These are phyloP conservation scores for Nylanderia fulva DNA, from an alignment of 1,140 invertebrate genomes.

Conservation along the genomic window DNA sequence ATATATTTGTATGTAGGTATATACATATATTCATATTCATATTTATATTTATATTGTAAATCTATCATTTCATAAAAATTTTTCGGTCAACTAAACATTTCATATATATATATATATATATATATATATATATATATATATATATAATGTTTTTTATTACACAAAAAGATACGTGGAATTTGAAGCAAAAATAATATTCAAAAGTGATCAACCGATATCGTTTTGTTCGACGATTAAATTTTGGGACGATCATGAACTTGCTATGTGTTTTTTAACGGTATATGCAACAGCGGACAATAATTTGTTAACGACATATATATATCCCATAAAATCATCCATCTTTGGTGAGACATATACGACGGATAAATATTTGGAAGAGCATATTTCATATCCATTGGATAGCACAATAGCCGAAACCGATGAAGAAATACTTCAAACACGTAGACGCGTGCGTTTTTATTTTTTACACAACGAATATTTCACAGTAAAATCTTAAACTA, in stretches of 20 bases:
- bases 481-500: background rate
- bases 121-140: background rate
- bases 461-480: background rate
- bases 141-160: background rate
- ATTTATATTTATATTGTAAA: too few species aligned
- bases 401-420: background rate
- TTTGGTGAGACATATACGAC: background rate
- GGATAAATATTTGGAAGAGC: background rate
- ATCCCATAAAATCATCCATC: background rate
- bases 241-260: background rate
- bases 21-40: too few species aligned
- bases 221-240: constrained; percentile 37
- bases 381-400: background rate
- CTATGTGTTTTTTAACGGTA: constrained; percentile 20
- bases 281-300: constrained; percentile 62
- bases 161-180: constrained; percentile 44
- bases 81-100: background rate
- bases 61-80: background rate
- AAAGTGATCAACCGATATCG: constrained; percentile 45
- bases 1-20: too few species aligned
- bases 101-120: background rate
- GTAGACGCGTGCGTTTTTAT: constrained; percentile 10
- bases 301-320: constrained; percentile 60
- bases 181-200: constrained; percentile 50
- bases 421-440: background rate